Evolutionary conservation across 2,888 invertebrate species (phyloP).

Genomic region (Cheilosia scutellata): DNA sequence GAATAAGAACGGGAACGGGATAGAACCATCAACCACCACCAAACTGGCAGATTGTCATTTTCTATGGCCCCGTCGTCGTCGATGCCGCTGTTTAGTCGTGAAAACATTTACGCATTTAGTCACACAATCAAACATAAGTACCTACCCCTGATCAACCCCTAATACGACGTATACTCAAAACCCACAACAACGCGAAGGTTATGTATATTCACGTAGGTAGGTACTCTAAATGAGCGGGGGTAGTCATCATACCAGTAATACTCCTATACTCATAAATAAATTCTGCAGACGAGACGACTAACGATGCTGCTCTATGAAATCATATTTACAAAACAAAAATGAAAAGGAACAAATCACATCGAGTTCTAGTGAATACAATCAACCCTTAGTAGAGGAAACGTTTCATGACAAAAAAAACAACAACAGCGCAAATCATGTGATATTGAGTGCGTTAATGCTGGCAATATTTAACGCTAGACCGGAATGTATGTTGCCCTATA

Average conservation of each 20-base stretch:
- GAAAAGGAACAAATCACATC: conserved; percentile 35
- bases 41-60: conserved; percentile 54
- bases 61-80: conserved; percentile 14
- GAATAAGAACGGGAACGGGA: not conserved
- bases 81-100: conserved; percentile 29
- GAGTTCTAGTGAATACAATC: conserved; percentile 40
- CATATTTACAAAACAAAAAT: conserved; percentile 61
- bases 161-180: conserved; percentile 52
- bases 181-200: conserved; percentile 68
- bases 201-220: conserved; percentile 33
- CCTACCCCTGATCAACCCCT: conserved; percentile 59
- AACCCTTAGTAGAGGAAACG: conserved; percentile 35
- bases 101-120: conserved; percentile 73
- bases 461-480: conserved; percentile 54
- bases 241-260: conserved; percentile 19
- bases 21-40: conserved; percentile 31
- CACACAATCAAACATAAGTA: conserved; percentile 67
- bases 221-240: conserved; percentile 18
- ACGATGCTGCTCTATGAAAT: conserved; percentile 48
- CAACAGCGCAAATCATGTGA: conserved; percentile 5
- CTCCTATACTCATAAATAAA: conserved; percentile 19
- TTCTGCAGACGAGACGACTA: conserved; percentile 24
- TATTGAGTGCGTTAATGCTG: conserved; percentile 49
- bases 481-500: conserved; percentile 20
- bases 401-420: conserved; percentile 8